Base-by-base conservation (phyloP, 2,113 vertebrate genomes). In the Machaerirhynchus nigripectus region DNA sequence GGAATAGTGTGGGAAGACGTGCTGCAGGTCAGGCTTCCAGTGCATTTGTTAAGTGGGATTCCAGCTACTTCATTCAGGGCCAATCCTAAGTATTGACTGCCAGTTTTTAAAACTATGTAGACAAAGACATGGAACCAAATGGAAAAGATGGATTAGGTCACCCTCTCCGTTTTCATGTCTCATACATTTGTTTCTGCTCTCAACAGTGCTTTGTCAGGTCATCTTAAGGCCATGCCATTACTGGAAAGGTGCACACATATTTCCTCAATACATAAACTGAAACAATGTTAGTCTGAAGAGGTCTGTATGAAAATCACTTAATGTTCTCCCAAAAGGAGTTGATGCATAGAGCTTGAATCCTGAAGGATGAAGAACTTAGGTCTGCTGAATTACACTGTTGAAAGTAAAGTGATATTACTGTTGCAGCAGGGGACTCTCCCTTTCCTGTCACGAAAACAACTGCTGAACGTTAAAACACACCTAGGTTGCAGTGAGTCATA, bases 361-460 rank as follows among this genome's bases (percentile, higher is more conserved):
- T 67, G 64, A 55, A 76, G 55, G 59, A 37, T 70, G 42, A 80
- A 69, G 90, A 69, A 28, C 24, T 87, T 52, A 10, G 50, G 87
- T 93, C 23, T 7, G 24, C 59, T 74, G 61, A 90, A 52, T 63
- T 85, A 39, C 22, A 19, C 42, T 73, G 76, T 24, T 61, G 59
- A 69, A 89, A 65, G 84, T 87, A 76, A 95, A 96, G 53, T 61
- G 75, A 76, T 91, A 42, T 83, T 91, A 46, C 46, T 52, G 49
- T 78, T 84, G 39, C 26, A 74, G 55, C 47, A 37, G 60, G 52
- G 42, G 76, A 84, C 88, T 96, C 87, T 96, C 83, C 85, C 82
- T 95, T 96, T 96, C 90, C 92, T 92, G 88, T 95, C 64, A 59
- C 76, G 93, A 90, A 93, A 93, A 94, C 90, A 91, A 89, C 79